Conservation (phyloP, 2,888 invertebrate species). For the Drosophila histrio region DNA sequence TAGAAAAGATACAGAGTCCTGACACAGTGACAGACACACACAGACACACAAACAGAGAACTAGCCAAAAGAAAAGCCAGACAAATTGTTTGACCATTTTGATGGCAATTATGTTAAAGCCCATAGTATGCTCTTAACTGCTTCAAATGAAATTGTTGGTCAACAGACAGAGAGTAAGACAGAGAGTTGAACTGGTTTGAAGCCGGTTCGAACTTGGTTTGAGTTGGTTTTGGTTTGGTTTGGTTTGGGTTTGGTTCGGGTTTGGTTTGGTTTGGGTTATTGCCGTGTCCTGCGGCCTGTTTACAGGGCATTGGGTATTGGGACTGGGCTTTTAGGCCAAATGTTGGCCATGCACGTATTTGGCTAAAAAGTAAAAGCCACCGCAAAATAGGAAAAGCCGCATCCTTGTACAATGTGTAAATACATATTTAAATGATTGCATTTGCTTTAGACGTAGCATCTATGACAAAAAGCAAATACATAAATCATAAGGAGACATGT, state of each 20-base stretch:
- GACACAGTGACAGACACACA: conserved; percentile 33
- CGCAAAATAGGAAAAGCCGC: conserved; percentile 33
- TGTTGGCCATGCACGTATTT: conserved; percentile 8
- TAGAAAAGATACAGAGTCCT: conserved; percentile 2
- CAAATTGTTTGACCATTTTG: conserved; percentile 56
- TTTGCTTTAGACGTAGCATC: conserved; percentile 32
- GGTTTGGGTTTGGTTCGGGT: not conserved
- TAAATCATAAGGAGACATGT: conserved; percentile 39
- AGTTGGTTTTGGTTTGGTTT: conserved; percentile 6
- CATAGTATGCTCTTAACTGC: conserved; percentile 41
- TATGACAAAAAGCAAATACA: conserved; percentile 45
- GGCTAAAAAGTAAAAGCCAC: conserved; percentile 39
- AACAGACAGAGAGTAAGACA: not conserved
- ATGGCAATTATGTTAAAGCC: conserved; percentile 55
- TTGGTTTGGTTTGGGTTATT: not conserved
- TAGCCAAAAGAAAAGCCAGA: conserved; percentile 41
- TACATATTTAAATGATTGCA: conserved; percentile 61
- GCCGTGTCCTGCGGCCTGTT: conserved; percentile 25
- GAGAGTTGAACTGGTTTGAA: conserved; percentile 29
- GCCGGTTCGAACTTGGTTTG: conserved; percentile 45
- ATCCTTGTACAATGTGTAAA: conserved; percentile 40
- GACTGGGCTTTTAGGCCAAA: not conserved
- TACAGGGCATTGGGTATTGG: conserved; percentile 8
- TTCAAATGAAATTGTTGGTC: conserved; percentile 24
- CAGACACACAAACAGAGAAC: not conserved